Base-by-base conservation (phyloP, 2,888 invertebrate species). In the Cosmorhoe ocellata region DNA sequence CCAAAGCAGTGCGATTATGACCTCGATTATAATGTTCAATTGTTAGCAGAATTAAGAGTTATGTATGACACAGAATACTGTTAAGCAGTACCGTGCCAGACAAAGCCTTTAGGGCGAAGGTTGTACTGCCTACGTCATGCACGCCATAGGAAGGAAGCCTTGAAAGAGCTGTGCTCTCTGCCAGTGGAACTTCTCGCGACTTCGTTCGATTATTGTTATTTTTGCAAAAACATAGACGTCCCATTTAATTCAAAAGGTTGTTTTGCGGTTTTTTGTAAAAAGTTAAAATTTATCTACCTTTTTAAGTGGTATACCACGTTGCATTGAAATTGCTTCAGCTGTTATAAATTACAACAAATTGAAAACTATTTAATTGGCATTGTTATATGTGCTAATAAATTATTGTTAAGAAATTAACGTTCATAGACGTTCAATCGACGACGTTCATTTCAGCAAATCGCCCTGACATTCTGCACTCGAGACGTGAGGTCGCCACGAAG, bases 21-120 rank as follows among this genome's bases (percentile, higher is more conserved):
- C 75, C 76, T 76, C 78, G 76, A 64, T 68, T 61, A 69, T 76
- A 77, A 76, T 72, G 71, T 76, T 69, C 74, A 74, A 82, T 79
- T 84, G 81, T 84, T 81, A 82, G 73, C 71, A 81, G 78, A 86
- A 81, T 85, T 84, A 82, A 79, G 85, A 81, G 36, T 85, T 84
- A 82, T 79, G 74, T 63, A 51, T 63, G 42, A 38, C 43, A 67
- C 52, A 54, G 50, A 60, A 59, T 63, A 63, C 58, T 18, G 27
- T 24, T n/a, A 33, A 13, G 24, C 12, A 10, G 1, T 12, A 42
- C 22, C 11, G 26, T 9, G 51, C 68, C 67, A 72, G 66, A 71
- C 74, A 75, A 78, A 79, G 76, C 71, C 64, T 24, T 4, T 69
- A 66, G 71, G 65, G 75, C 69, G 84, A 79, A 87, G 85, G 84